Conservation (phyloP, 2,797 vertebrate genomes). For the Poecilia velifera region DNA sequence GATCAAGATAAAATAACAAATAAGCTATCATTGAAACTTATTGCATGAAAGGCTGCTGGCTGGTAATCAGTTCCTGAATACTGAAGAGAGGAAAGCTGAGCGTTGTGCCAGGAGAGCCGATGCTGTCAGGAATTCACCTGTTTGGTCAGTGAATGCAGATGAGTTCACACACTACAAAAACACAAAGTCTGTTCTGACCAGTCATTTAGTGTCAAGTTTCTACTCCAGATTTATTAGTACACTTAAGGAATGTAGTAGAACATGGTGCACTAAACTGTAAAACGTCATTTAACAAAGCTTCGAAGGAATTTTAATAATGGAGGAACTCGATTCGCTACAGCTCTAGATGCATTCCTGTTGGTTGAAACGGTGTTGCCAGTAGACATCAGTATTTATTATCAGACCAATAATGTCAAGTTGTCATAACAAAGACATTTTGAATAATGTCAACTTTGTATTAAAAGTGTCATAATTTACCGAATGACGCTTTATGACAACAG, state of each 20-base stretch:
- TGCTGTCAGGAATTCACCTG: background rate
- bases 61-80: background rate
- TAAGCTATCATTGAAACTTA: background rate
- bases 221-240: no score
- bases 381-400: background rate
- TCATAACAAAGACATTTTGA: no score
- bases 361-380: background rate
- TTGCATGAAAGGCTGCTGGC: background rate
- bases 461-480: no score
- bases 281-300: no score
- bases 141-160: background rate
- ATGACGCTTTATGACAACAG: no score
- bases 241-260: no score
- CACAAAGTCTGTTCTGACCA: no score
- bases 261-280: no score
- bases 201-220: no score
- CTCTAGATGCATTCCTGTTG: background rate
- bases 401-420: background rate
- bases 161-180: background rate
- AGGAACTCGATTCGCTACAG: no score
- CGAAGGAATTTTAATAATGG: no score
- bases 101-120: background rate
- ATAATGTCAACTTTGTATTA: no score
- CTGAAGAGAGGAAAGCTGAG: background rate
- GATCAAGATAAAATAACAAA: background rate